Evolutionary conservation across 2,888 invertebrate genomes (phyloP).

Genomic region (Uropetala carovei): DNA sequence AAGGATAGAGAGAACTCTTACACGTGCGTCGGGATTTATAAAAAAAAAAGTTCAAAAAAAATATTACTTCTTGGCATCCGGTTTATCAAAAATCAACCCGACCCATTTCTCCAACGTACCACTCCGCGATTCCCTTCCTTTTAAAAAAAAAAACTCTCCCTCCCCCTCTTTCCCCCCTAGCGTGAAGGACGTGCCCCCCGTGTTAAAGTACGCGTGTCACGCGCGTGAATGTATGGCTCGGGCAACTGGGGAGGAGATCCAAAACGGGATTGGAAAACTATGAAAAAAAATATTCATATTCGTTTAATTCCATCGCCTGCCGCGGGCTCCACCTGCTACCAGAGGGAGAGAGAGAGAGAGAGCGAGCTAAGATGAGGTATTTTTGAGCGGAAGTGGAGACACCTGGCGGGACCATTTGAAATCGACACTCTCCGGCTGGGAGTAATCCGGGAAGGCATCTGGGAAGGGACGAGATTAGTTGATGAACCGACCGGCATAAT

Average conservation of each 20-base stretch:
- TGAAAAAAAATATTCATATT: conserved; percentile 62
- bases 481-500: no score
- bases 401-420: conserved; percentile 60
- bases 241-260: neutral
- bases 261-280: conserved; percentile 63
- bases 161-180: neutral
- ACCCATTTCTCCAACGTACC: conserved; percentile 6
- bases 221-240: neutral
- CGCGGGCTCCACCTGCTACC: conserved; percentile 41
- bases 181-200: neutral
- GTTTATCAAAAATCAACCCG: conserved; percentile 13
- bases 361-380: conserved; percentile 12
- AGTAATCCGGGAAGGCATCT: neutral
- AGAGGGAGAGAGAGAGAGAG: neutral
- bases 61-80: conserved; percentile 29
- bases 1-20: neutral
- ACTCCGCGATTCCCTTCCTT: neutral
- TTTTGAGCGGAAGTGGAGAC: conserved; percentile 51
- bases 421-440: conserved; percentile 52
- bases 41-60: conserved; percentile 1
- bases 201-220: neutral
- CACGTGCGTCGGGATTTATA: conserved; percentile 25
- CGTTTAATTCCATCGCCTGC: conserved; percentile 47
- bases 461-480: no score
- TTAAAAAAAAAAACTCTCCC: neutral